Percentiles rank a stretch among this genome's conserved stretches.
These are phyloP conservation scores for Atrina japonica DNA, from an alignment of 2,888 invertebrate species.

Conservation along the genomic window DNA sequence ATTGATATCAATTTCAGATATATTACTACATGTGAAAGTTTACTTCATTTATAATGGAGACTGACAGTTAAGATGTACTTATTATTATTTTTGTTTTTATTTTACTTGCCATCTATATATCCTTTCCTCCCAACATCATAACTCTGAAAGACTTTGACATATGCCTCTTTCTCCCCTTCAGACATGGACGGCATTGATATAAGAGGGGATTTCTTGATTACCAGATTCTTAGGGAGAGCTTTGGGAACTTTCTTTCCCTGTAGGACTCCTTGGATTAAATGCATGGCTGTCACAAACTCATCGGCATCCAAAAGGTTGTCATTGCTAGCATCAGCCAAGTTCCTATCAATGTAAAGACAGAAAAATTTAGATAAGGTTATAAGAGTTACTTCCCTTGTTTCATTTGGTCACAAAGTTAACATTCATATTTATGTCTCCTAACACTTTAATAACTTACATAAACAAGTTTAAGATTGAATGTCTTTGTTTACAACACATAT, in stretches of 20 bases:
- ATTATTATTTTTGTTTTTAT: too few species aligned
- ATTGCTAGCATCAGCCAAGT: conserved; percentile 76
- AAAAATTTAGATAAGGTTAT: neutral
- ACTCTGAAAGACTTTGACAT: conserved; percentile 67
- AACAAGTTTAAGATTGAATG: too few species aligned
- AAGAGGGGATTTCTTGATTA: conserved; percentile 50
- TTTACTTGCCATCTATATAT: conserved; percentile 60
- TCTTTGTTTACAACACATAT: too few species aligned
- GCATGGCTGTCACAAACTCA: conserved; percentile 78
- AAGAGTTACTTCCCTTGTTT: conserved; percentile 24
- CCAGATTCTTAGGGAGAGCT: conserved; percentile 85
- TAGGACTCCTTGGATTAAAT: conserved; percentile 85
- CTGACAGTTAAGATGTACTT: too few species aligned
- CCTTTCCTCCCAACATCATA: conserved; percentile 58
- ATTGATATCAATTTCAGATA: too few species aligned
- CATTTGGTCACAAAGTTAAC: too few species aligned
- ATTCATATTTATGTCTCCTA: too few species aligned
- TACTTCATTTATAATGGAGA: too few species aligned
- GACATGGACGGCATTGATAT: conserved; percentile 55
- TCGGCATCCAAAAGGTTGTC: conserved; percentile 77
- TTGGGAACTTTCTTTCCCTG: conserved; percentile 94
- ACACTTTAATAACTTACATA: too few species aligned
- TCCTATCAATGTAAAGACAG: conserved; percentile 67
- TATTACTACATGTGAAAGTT: too few species aligned
- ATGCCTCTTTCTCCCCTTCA: conserved; percentile 64